A percentile compares a stretch with the other conserved stretches of the same genome.
These are phyloP conservation scores for Chloebia gouldiae DNA, from an alignment of 2,113 vertebrate genomes.

Conservation along the genomic window DNA sequence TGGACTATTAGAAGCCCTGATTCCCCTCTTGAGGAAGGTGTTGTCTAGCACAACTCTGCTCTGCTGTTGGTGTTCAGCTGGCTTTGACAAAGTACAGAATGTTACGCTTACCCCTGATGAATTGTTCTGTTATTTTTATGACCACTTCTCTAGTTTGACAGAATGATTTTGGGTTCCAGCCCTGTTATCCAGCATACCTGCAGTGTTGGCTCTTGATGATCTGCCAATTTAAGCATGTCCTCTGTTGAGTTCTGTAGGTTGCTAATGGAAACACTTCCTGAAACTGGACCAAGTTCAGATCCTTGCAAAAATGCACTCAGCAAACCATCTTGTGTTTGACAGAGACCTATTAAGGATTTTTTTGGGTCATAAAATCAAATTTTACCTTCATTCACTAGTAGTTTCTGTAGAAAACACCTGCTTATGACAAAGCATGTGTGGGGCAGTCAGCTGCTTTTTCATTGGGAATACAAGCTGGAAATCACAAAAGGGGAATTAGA, in stretches of 20 bases:
- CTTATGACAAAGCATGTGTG: neutral
- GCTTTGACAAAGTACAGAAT: rapidly evolving
- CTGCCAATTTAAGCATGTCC: neutral
- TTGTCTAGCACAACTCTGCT: neutral
- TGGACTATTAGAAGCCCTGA: neutral
- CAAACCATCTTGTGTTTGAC: neutral
- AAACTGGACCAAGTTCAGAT: neutral
- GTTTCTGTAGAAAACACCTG: neutral
- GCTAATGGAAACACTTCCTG: neutral
- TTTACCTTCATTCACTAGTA: neutral
- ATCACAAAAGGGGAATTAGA: neutral
- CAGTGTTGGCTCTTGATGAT: neutral
- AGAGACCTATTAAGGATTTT: neutral
- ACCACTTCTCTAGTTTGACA: neutral
- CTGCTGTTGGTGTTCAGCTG: neutral
- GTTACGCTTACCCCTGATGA: neutral
- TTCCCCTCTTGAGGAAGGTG: neutral
- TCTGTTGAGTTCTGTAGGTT: neutral
- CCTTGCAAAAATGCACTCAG: neutral
- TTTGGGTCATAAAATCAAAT: neutral
- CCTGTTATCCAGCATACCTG: neutral
- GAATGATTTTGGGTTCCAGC: neutral
- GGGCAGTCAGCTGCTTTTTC: neutral
- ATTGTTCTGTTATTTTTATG: neutral
- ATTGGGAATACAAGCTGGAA: neutral